These are phyloP conservation scores for Erebia epiphron DNA, from an alignment of 2,888 invertebrate species.

Conservation along the genomic window DNA sequence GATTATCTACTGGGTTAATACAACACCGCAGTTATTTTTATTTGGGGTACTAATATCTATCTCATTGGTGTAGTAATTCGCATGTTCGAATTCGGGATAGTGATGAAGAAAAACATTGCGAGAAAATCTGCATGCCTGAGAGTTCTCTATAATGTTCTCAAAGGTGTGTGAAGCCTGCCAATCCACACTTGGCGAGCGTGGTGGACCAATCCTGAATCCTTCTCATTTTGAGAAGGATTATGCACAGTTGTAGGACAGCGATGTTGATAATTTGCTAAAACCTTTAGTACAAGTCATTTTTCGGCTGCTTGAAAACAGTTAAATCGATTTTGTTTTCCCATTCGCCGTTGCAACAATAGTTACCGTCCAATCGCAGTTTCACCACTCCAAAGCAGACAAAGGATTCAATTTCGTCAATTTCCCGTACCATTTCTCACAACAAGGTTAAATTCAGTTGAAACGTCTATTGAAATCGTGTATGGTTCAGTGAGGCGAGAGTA, in stretches of 20 bases:
- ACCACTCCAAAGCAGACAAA: constrained; percentile 23
- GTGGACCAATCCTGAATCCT: not conserved
- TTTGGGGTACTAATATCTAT: too few relatives aligned
- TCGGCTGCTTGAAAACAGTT: not conserved
- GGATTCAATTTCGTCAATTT: constrained; percentile 26
- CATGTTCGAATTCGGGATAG: too few relatives aligned
- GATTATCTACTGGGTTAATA: too few relatives aligned
- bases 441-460: constrained; percentile 23
- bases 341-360: constrained; percentile 14
- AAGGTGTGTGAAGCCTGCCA: not conserved
- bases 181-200: not conserved
- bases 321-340: constrained; percentile 2
- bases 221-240: too few relatives aligned
- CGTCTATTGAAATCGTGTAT: constrained; percentile 20
- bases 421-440: constrained; percentile 25
- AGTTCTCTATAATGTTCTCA: too few relatives aligned
- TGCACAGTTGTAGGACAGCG: too few relatives aligned
- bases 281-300: not conserved
- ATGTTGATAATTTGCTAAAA: too few relatives aligned
- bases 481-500: constrained; percentile 21
- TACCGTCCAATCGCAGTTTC: constrained; percentile 19
- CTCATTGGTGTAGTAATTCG: too few relatives aligned
- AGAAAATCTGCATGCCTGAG: too few relatives aligned
- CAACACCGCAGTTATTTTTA: too few relatives aligned
- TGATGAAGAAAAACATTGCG: too few relatives aligned